Evolutionary conservation across 2,113 vertebrate genomes (phyloP).

Genomic region (Gobiocypris rarus): DNA sequence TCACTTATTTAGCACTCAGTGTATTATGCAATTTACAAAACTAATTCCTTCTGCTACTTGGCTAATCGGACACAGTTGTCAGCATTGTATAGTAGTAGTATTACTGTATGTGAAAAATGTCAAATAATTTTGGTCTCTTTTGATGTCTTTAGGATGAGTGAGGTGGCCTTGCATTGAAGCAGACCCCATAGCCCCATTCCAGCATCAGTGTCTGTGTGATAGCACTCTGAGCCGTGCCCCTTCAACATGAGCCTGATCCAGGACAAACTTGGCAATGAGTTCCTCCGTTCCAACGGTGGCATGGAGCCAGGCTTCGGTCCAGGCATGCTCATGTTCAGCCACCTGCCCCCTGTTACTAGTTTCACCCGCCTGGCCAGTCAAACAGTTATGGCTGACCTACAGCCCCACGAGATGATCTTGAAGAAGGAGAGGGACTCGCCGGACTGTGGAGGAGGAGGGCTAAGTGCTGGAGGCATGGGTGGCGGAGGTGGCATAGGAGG

Average conservation of each 20-base stretch:
- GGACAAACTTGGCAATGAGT: constrained; percentile 90
- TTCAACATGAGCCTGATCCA: constrained; percentile 81
- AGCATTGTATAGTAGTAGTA: background rate
- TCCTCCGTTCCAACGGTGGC: constrained; percentile 81
- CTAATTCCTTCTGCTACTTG: too few species aligned
- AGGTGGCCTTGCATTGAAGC: constrained; percentile 61
- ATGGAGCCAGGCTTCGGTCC: constrained; percentile 90
- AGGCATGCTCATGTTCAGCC: constrained; percentile 96
- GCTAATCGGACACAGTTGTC: too few species aligned
- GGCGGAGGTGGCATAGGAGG: constrained; percentile 65
- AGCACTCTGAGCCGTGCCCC: constrained; percentile 59
- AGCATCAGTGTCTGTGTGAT: constrained; percentile 52
- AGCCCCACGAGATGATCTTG: constrained; percentile 88
- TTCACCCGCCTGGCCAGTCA: constrained; percentile 90
- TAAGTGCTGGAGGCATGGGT: constrained; percentile 57
- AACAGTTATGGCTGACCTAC: constrained; percentile 82
- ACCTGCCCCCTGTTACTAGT: constrained; percentile 95
- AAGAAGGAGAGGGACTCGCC: constrained; percentile 91
- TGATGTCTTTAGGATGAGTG: constrained; percentile 67
- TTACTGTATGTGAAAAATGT: background rate
- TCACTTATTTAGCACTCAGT: too few species aligned
- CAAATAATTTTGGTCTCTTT: background rate
- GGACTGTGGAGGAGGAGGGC: constrained; percentile 75
- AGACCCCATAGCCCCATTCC: constrained; percentile 25
- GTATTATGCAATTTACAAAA: too few species aligned